Base-by-base conservation (phyloP, 2,113 vertebrate genomes). In the Protobothrops mucrosquamatus region DNA sequence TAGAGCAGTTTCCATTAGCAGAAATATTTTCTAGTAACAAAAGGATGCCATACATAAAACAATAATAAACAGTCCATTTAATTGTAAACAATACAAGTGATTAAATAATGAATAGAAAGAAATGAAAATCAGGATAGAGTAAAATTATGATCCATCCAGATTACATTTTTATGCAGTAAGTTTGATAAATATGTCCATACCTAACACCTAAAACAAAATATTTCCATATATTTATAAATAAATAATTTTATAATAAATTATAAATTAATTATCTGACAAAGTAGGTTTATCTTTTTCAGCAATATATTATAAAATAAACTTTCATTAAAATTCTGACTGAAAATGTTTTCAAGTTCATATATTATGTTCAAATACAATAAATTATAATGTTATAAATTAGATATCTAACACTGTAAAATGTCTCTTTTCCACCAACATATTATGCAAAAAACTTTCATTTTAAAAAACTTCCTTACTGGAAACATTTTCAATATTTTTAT, bases 201-300 rank as follows among this genome's bases (percentile, higher is more conserved):
- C 39, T 39, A 59, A 86, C 24, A 48, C 57, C 34, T 86, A 24
- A 85, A 85, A 55, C 34, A 57, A 85, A 81, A 87, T 26, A 48
- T 92, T 88, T 69, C 69, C 52, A 57, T 93, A 64, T 87, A 90
- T 57, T 85, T 91, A 29, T 64, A 29, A 64, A 64, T 29, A 29
- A 29, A 69, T n/a, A 69, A 69, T 69, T n/a, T n/a, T 69, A 69
- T 69, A 69, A 69, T 69, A 69, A n/a, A 85, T 88, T 94, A 86
- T 26, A 94, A 61, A 95, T 88, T 52, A 94, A 89, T 94, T 89
- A 91, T 61, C 85, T 88, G 91, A 86, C 61, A 96, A 94, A 87
- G 85, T 91, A 0, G 14, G 94, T 61, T 23, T 57, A 85, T 55
- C 56, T 93, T 87, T 55, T 91, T 57, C 89, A 91, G 88, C 43